Base-by-base conservation (phyloP, 2,888 invertebrate species). In the Cephus spinipes region DNA sequence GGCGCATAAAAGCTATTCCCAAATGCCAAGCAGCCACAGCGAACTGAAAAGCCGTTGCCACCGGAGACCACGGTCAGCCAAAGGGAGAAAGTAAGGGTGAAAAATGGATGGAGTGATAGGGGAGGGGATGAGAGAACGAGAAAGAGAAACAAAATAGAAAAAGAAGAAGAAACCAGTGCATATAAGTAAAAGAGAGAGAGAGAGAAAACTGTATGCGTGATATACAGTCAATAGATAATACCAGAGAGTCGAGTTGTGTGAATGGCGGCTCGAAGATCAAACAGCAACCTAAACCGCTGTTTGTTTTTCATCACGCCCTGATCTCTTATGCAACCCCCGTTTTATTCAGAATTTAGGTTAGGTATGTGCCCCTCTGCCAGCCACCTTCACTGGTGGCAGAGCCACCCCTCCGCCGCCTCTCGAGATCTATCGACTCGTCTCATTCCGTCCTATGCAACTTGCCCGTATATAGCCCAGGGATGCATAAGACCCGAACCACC, bases 291-390 rank as follows among this genome's bases (percentile, higher is more conserved):
- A 90, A 91, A 90, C 90, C 88, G 88, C 88, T 91, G 91, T 91
- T 91, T 91, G 91, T 91, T 91, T 91, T 91, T 91, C 91, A 91
- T 91, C 91, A 91, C 90, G 88, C 86, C 85, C 90, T 89, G 90
- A 91, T 91, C 90, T 90, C 89, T 88, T 91, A 91, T 91, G 91
- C 91, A 90, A 88, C 87, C 83, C 84, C 85, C 87, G 87, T 90
- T 91, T 91, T 90, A 90, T 91, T 90, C 90, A 89, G 88, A 90
- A 91, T 91, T 89, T 90, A 89, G 90, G 90, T 91, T 90, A 89
- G 89, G 85, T 85, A 84, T 55, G 55, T 55, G 9, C 55, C 55
- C 55, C 55, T 55, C 23, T 23, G 9, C 23, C 23, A 55, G 9
- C 55, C 55, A 55, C 55, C 55, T 55, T 23, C 55, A 55, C 23